Percentiles rank a stretch among this genome's conserved stretches.
phyloP scores from a whole-genome alignment of 1,140 invertebrate genomes.

The Wasmannia auropunctata region DNA sequence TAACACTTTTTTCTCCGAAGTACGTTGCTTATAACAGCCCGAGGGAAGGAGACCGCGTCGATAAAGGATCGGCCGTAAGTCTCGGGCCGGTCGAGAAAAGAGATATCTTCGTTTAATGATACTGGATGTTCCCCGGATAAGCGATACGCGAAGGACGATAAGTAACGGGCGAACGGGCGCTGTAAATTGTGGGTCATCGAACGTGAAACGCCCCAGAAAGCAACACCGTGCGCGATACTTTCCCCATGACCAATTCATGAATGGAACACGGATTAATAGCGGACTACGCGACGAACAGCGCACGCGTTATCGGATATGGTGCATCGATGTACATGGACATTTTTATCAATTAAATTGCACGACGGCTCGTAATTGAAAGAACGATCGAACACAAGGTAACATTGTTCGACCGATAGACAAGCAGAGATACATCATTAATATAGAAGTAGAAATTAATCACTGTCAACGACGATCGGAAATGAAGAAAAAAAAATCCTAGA shows the following conservation, averaged over 20 bases:
- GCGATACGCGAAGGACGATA: constrained; percentile 50
- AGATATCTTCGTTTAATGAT: constrained; percentile 60
- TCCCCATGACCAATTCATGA: constrained; percentile 58
- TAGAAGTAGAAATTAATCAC: constrained; percentile 39
- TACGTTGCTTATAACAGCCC: constrained; percentile 13
- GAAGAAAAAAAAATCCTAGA: neutral
- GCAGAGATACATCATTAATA: neutral
- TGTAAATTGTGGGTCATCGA: constrained; percentile 60
- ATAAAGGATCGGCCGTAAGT: constrained; percentile 45
- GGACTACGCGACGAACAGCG: neutral
- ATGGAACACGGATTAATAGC: constrained; percentile 37
- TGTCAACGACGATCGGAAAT: constrained; percentile 30
- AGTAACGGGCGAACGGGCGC: constrained; percentile 44
- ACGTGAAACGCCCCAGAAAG: constrained; percentile 59
- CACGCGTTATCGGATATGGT: neutral
- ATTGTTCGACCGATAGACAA: neutral
- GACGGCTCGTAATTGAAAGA: constrained; percentile 17
- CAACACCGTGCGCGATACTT: constrained; percentile 41
- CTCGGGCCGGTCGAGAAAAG: constrained; percentile 23
- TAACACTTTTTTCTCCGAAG: constrained; percentile 48
- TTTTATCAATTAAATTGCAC: constrained; percentile 19
- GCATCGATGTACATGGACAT: neutral
- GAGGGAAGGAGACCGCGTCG: constrained; percentile 1
- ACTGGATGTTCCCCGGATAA: constrained; percentile 54
- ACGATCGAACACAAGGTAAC: constrained; percentile 15